Conservation (phyloP, 2,797 vertebrate species). For the Hoplostethus mediterraneus region DNA sequence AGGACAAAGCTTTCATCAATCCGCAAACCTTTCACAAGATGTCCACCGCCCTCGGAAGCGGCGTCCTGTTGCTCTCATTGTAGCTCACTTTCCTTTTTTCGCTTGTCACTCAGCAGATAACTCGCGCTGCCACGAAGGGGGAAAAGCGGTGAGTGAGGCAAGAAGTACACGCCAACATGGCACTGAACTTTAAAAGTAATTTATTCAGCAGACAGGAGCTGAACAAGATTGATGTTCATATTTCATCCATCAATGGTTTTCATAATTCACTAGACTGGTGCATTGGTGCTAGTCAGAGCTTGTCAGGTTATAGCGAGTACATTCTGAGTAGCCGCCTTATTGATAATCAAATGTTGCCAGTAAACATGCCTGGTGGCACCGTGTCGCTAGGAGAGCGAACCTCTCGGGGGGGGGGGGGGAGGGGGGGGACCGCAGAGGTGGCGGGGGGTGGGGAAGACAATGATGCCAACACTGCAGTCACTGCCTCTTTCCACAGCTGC, state of each 20-base stretch:
- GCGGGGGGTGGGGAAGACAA: background rate
- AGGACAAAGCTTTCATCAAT: conserved; percentile 50
- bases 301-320: conserved; percentile 58
- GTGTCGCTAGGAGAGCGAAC: conserved; percentile 22
- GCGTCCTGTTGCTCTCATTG: conserved; percentile 17
- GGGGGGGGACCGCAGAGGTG: conserved; percentile 2
- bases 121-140: background rate
- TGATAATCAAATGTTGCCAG: conserved; percentile 62
- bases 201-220: conserved; percentile 74
- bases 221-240: conserved; percentile 81
- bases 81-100: conserved; percentile 29
- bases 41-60: background rate
- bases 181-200: conserved; percentile 72
- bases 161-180: conserved; percentile 64
- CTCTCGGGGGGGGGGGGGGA: too few relatives aligned
- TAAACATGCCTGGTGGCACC: conserved; percentile 36
- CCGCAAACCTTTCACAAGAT: conserved; percentile 6
- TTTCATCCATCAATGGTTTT: conserved; percentile 78
- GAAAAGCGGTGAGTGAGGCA: conserved; percentile 23
- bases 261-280: conserved; percentile 67
- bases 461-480: conserved; percentile 2
- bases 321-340: conserved; percentile 54
- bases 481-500: background rate
- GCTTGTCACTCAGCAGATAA: conserved; percentile 6
- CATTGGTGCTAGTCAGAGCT: conserved; percentile 64